Evolutionary conservation across 2,888 invertebrate species (phyloP).

Genomic region (Aproaerema taeniolella): DNA sequence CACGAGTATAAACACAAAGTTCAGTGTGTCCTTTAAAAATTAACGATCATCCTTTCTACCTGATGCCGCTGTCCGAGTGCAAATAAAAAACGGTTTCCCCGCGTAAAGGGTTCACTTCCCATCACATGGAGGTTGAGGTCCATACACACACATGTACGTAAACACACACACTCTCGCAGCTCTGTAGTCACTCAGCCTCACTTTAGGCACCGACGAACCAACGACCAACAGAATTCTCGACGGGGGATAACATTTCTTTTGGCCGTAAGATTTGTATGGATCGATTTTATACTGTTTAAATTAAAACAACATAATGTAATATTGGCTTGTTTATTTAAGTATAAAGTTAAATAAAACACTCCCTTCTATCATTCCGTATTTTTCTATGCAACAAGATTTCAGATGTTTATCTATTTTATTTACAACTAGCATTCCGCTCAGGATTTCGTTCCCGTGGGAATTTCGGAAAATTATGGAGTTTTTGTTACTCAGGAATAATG

Average conservation of each 20-base stretch:
- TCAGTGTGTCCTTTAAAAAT: constrained; percentile 72
- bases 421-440: too few species aligned
- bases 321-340: too few species aligned
- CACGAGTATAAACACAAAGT: constrained; percentile 49
- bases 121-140: constrained; percentile 66
- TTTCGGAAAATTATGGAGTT: too few species aligned
- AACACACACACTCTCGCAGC: constrained; percentile 24
- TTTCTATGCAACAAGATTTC: too few species aligned
- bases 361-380: too few species aligned
- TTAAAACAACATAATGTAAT: too few species aligned
- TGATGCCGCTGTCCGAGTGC: constrained; percentile 76
- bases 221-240: constrained; percentile 65
- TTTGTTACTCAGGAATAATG: too few species aligned
- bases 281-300: too few species aligned
- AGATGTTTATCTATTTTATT: too few species aligned
- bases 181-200: constrained; percentile 17
- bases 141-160: constrained; percentile 25
- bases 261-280: constrained; percentile 54
- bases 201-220: constrained; percentile 50
- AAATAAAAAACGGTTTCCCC: constrained; percentile 76
- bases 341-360: too few species aligned
- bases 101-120: constrained; percentile 79
- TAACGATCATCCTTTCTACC: constrained; percentile 77
- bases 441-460: too few species aligned
- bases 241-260: constrained; percentile 69